These are phyloP conservation scores for Apodemia mormo DNA, from an alignment of 2,888 invertebrate genomes.

Conservation along the genomic window DNA sequence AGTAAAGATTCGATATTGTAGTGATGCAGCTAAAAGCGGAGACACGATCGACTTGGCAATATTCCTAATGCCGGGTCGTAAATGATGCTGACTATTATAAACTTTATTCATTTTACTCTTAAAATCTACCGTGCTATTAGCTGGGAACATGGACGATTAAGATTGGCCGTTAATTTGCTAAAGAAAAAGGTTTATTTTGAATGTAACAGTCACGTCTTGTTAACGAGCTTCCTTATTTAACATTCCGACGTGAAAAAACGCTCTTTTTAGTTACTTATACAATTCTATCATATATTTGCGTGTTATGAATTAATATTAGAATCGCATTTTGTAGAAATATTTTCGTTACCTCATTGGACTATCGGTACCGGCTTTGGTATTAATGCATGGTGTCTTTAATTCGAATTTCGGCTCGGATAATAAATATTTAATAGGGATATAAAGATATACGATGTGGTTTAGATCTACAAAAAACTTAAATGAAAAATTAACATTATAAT, in stretches of 20 bases:
- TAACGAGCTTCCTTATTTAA: conserved; percentile 77
- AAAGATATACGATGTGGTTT: too few species aligned
- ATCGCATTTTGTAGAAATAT: too few species aligned
- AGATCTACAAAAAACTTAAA: too few species aligned
- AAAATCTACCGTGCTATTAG: conserved; percentile 32
- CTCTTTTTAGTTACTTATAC: conserved; percentile 37
- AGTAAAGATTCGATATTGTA: conserved; percentile 15
- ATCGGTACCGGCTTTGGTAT: too few species aligned
- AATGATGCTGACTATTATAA: conserved; percentile 35
- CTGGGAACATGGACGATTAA: conserved; percentile 50
- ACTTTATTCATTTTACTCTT: conserved; percentile 34
- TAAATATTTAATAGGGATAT: too few species aligned
- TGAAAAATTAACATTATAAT: too few species aligned
- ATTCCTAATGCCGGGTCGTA: conserved; percentile 35
- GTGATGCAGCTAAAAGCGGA: conserved; percentile 20
- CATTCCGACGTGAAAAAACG: conserved; percentile 76
- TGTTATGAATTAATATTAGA: neutral
- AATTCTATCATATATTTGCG: neutral
- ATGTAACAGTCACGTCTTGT: conserved; percentile 75
- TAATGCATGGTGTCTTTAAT: too few species aligned
- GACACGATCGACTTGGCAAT: conserved; percentile 36
- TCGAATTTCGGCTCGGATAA: too few species aligned
- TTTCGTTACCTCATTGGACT: too few species aligned
- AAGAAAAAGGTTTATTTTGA: conserved; percentile 59
- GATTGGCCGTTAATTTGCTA: conserved; percentile 62